A percentile compares a stretch with the other conserved stretches of the same genome.
Conservation (phyloP, 2,888 invertebrate genomes). For the Hypomecis punctinalis region DNA sequence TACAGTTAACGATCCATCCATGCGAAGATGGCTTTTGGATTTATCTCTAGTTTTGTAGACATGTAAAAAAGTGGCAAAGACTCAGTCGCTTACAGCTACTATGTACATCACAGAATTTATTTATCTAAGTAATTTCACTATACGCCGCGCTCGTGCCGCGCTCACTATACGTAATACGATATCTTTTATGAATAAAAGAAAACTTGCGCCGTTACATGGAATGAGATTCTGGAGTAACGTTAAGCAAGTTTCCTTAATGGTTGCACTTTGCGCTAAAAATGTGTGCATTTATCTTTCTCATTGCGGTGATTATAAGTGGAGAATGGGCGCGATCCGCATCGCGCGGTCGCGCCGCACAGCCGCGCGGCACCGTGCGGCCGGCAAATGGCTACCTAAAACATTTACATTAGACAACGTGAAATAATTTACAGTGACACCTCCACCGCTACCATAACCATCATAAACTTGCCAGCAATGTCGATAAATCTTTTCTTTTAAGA, state of each 20-base stretch:
- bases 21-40: constrained; percentile 56
- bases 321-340: background rate
- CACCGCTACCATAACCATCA: background rate
- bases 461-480: too few relatives aligned
- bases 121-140: constrained; percentile 36
- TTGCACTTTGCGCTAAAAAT: constrained; percentile 25
- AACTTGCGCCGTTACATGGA: constrained; percentile 34
- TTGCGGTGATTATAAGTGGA: constrained; percentile 8
- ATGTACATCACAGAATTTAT: constrained; percentile 72
- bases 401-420: constrained; percentile 58
- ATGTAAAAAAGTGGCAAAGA: constrained; percentile 84
- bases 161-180: constrained; percentile 6
- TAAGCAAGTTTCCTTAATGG: constrained; percentile 34
- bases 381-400: constrained; percentile 55
- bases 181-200: constrained; percentile 35
- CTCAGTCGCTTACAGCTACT: constrained; percentile 79
- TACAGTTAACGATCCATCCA: constrained; percentile 67
- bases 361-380: constrained; percentile 30
- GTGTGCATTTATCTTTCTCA: constrained; percentile 14
- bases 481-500: too few relatives aligned
- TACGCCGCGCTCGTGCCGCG: constrained; percentile 4
- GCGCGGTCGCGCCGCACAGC: too few relatives aligned
- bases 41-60: constrained; percentile 71
- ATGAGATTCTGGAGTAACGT: constrained; percentile 37
- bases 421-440: constrained; percentile 20